Conservation (phyloP, 2,113 vertebrate species). For the Oxygymnocypris stewartii region DNA sequence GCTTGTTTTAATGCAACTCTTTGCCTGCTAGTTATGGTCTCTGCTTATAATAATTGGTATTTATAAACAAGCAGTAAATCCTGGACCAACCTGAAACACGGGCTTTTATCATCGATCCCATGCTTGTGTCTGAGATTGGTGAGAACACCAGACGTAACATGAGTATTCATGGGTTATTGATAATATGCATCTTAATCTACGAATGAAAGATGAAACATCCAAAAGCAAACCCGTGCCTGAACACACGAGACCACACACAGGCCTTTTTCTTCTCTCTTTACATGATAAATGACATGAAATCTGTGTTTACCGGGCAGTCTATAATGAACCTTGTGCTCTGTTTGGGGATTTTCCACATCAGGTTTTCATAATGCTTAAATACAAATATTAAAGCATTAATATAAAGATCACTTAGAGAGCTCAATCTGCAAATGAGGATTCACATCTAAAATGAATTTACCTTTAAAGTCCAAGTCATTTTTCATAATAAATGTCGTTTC, state of each 20-base stretch:
- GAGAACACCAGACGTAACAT: background rate
- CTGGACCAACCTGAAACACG: background rate
- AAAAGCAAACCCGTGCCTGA: background rate
- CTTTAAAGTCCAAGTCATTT: background rate
- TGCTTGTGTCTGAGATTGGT: background rate
- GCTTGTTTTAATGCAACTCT: background rate
- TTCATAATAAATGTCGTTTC: background rate
- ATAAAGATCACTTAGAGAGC: background rate
- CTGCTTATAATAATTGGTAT: background rate
- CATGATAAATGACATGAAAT: background rate
- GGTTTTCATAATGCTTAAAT: background rate
- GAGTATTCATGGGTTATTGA: background rate
- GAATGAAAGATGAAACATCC: background rate
- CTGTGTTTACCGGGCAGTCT: background rate
- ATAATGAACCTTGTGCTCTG: too few species aligned
- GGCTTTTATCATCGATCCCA: background rate
- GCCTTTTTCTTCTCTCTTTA: background rate
- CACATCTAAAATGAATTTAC: constrained; percentile 4
- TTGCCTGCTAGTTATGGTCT: background rate
- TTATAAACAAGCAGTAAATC: background rate
- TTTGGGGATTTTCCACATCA: background rate
- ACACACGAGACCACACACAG: background rate
- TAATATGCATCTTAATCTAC: background rate
- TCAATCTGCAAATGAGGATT: background rate
- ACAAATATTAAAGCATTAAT: background rate